These are phyloP conservation scores for Acridotheres tristis DNA, from an alignment of 2,797 vertebrate genomes.

Conservation along the genomic window DNA sequence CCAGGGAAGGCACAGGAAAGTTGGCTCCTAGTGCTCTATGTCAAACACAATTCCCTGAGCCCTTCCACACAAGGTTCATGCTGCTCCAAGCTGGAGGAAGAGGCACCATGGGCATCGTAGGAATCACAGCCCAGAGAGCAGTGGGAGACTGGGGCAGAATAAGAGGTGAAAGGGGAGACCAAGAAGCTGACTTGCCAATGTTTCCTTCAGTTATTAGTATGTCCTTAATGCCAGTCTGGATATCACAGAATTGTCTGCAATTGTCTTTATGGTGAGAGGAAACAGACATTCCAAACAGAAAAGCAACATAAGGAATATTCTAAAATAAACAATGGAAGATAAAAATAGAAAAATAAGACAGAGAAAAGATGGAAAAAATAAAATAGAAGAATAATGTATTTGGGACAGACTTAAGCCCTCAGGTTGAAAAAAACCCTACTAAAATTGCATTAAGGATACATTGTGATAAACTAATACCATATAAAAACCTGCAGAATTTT, in stretches of 20 bases:
- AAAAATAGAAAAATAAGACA: not conserved
- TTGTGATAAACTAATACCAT: not conserved
- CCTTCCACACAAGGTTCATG: fast-evolving
- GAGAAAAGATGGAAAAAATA: not conserved
- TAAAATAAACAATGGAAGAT: not conserved
- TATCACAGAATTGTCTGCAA: not conserved
- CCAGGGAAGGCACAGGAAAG: not conserved
- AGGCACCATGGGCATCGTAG: fast-evolving
- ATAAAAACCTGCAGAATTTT: constrained; percentile 36
- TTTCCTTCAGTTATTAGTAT: not conserved
- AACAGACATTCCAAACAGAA: not conserved
- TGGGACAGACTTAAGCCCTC: not conserved
- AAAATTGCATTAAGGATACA: constrained; percentile 19
- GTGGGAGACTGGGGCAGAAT: not conserved
- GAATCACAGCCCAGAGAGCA: not conserved
- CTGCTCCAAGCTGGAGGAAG: not conserved
- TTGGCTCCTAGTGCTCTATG: not conserved
- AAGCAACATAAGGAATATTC: not conserved
- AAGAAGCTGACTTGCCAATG: not conserved
- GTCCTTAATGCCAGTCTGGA: not conserved
- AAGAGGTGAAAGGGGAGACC: not conserved
- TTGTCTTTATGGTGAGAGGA: not conserved
- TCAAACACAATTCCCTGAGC: not conserved
- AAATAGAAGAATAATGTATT: not conserved
- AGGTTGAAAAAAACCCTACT: constrained; percentile 13